A percentile compares a stretch with the other conserved stretches of the same genome.
phyloP scores from a whole-genome alignment of 1,140 invertebrate species.

The Nasonia giraulti region DNA sequence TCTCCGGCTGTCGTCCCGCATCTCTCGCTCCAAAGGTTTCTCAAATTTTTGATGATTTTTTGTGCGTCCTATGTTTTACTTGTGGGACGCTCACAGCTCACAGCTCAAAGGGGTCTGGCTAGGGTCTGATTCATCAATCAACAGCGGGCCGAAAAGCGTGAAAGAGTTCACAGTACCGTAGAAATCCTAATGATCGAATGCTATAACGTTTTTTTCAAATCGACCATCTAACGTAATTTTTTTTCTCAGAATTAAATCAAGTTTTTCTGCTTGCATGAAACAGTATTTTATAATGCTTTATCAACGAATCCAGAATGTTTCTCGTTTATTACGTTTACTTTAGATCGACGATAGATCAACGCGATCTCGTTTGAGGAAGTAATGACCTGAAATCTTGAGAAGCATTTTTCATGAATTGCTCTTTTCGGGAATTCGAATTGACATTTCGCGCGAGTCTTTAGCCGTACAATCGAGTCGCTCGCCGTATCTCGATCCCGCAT shows the following conservation, averaged over 20 bases:
- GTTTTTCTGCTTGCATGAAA: neutral
- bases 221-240: slow-evolving; percentile 43
- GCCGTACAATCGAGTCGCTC: no score
- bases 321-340: no score
- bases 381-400: neutral
- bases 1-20: slow-evolving; percentile 51
- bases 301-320: no score
- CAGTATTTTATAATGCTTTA: neutral
- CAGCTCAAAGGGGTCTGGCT: slow-evolving; percentile 62
- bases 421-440: no score
- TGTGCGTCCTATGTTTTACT: slow-evolving; percentile 57
- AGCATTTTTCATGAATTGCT: neutral
- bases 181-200: slow-evolving; percentile 72
- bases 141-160: slow-evolving; percentile 59
- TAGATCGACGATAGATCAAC: no score
- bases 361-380: slow-evolving; percentile 5
- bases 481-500: neutral
- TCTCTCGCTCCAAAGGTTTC: slow-evolving; percentile 53
- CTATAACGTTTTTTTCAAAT: slow-evolving; percentile 64
- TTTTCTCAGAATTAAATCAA: slow-evolving; percentile 17
- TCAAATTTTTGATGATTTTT: slow-evolving; percentile 59
- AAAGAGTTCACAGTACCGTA: slow-evolving; percentile 71
- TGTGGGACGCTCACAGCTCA: slow-evolving; percentile 50
- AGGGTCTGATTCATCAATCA: slow-evolving; percentile 66
- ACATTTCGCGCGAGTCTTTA: neutral